Evolutionary conservation across 2,888 invertebrate species (phyloP).

Genomic region (Agapetus fuscipes): DNA sequence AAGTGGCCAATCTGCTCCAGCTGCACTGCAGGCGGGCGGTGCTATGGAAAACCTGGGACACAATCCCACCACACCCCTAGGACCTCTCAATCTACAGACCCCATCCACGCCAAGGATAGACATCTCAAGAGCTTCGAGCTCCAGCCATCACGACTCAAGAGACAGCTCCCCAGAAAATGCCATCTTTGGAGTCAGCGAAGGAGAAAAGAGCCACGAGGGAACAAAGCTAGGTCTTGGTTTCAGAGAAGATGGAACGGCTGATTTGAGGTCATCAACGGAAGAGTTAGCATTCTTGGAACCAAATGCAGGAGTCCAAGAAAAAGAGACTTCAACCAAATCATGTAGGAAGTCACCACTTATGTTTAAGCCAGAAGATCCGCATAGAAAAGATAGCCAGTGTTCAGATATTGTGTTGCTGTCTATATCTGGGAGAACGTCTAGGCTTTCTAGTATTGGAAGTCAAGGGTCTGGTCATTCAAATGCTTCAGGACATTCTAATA

Average conservation of each 20-base stretch:
- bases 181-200: constrained; percentile 51
- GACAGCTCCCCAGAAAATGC: constrained; percentile 81
- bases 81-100: constrained; percentile 39
- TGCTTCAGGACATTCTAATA: constrained; percentile 32
- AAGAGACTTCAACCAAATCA: constrained; percentile 30
- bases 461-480: constrained; percentile 56
- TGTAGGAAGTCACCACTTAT: constrained; percentile 36
- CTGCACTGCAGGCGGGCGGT: constrained; percentile 24
- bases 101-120: constrained; percentile 78
- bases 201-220: constrained; percentile 40
- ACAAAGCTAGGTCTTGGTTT: constrained; percentile 47
- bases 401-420: constrained; percentile 68
- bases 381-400: constrained; percentile 63
- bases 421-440: constrained; percentile 70
- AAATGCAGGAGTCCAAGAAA: constrained; percentile 27
- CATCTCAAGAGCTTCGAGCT: constrained; percentile 81
- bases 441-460: constrained; percentile 73
- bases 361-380: constrained; percentile 46
- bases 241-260: constrained; percentile 72
- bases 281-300: constrained; percentile 76
- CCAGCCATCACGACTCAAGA: constrained; percentile 77
- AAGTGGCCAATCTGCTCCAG: constrained; percentile 23
- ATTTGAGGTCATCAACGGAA: constrained; percentile 78
- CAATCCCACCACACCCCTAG: constrained; percentile 26
- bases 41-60: constrained; percentile 23